Evolutionary conservation across 2,797 vertebrate species (phyloP), one percentile per base, ranked within the genome.

Genomic region (Trachops cirrhosus): DNA sequence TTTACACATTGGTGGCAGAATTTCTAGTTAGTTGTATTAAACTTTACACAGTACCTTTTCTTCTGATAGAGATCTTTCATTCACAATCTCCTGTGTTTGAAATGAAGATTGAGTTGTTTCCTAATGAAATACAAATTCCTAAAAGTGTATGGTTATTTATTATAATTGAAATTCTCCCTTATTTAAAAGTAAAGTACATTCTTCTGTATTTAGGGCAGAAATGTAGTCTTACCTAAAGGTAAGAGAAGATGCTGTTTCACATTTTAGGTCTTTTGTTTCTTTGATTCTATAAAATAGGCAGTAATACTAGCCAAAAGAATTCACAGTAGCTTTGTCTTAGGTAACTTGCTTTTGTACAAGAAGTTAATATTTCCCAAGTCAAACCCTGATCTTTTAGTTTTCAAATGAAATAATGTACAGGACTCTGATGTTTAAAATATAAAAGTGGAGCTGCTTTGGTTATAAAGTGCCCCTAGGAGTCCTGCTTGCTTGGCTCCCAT

Each of bases 111-210:
- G 34, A 50, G 37, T 62, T 19, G 9, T 15, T 75, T 85, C 75
- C 85, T 83, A 79, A 71, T 89, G 89, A 89, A 54, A 71, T 83
- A 80, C 29, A 83, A 19, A 79, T 86, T 83, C 26, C 39, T 89
- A 29, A 68, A 64, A 59, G 22, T 64, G 10, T 44, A 11, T 70
- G 71, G 12, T 50, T 57, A 57, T 46, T 86, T 75, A 73, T 85
- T 95, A 29, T 97, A 87, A 68, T 21, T 92, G 48, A 84, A 93
- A 41, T 46, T 90, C 24, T 93, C 37, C 18, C 32, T 64, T 80
- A 80, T 68, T 89, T 96, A 44, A 93, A 94, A 95, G 37, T 91
- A 18, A 4, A 21, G 64, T 67, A 26, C 79, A 4, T 85, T 87
- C 73, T 80, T 84, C 18, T 14, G 22, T 75, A 22, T 83, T 77